Evolutionary conservation across 2,113 vertebrate species (phyloP), one percentile per base, ranked within the genome.

Genomic region (Taxidea taxus): DNA sequence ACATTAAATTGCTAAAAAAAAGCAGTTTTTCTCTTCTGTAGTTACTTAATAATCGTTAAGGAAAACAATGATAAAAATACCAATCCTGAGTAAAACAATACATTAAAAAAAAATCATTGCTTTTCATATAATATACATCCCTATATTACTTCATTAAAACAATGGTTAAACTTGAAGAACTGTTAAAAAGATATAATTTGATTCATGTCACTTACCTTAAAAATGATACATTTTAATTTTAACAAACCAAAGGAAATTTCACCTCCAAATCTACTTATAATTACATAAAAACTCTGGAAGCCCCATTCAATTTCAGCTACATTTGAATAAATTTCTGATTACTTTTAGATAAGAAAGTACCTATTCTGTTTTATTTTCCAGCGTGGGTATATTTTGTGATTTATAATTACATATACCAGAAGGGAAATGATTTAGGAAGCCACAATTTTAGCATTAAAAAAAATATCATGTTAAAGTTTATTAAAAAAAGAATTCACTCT

Each of bases 181-280:
- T 64, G 4, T 92, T 84, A 42, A 75, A 75, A 91, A 94, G 34
- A 85, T 23, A 42, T 29, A 92, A 83, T 92, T 64, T 91, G 87
- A 85, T 81, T 75, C 31, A 47, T 80, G 25, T 86, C 47, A 93
- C 34, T 85, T 66, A 96, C 49, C 12, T n/a, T 90, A 91, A 72
- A 51, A 23, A 56, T 83, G n/a, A 34, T 78, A 77, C n/a, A 66
- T 74, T 78, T 44, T 90, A 87, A 86, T 83, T 31, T 90, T 89
- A 90, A 84, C 27, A 92, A 72, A 88, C 18, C 85, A 68, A 85
- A 94, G 74, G 34, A 91, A 93, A 92, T 93, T 88, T 93, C 12
- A 96, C 21, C 25, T 89, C 44, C 29, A 89, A 87, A 91, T 85
- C 37, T 95, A 60, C 86, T 83, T 34, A 10, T 80, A 90, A 94